Conservation (phyloP, 2,888 invertebrate genomes). For the Auanema freiburgensis region DNA sequence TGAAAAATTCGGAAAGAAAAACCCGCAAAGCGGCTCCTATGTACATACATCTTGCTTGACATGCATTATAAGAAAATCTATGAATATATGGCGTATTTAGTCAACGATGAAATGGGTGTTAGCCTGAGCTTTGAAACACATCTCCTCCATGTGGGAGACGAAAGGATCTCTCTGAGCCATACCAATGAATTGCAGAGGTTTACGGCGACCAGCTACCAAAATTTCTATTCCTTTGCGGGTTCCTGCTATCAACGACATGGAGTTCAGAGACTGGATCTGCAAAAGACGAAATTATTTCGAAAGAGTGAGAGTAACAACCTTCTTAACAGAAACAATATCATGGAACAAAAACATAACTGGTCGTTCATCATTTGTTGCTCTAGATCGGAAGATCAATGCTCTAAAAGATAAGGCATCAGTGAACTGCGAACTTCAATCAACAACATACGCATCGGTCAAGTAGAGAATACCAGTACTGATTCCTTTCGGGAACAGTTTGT, state of each 20-base stretch:
- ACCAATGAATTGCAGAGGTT: constrained; percentile 52
- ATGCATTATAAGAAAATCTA: too few relatives aligned
- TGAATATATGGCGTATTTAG: too few relatives aligned
- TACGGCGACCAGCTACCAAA: constrained; percentile 37
- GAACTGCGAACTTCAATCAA: neutral
- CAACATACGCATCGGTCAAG: constrained; percentile 41
- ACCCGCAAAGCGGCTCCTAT: too few relatives aligned
- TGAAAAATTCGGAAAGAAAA: too few relatives aligned
- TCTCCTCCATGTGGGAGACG: constrained; percentile 33
- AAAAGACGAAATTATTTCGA: neutral
- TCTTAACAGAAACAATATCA: constrained; percentile 43
- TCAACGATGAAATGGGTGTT: constrained; percentile 10
- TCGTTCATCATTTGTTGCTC: constrained; percentile 24
- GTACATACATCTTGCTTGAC: too few relatives aligned
- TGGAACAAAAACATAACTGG: constrained; percentile 48
- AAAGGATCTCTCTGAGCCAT: constrained; percentile 44
- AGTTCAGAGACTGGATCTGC: constrained; percentile 40
- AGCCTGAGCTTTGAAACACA: constrained; percentile 16
- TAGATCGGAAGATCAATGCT: constrained; percentile 48
- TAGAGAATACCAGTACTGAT: constrained; percentile 50
- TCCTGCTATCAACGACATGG: constrained; percentile 44
- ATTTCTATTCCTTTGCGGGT: constrained; percentile 54
- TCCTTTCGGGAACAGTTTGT: constrained; percentile 46
- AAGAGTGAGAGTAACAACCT: constrained; percentile 25
- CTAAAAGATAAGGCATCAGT: constrained; percentile 23